Conservation (phyloP, 2,797 vertebrate species). For the Anomalospiza imberbis region DNA sequence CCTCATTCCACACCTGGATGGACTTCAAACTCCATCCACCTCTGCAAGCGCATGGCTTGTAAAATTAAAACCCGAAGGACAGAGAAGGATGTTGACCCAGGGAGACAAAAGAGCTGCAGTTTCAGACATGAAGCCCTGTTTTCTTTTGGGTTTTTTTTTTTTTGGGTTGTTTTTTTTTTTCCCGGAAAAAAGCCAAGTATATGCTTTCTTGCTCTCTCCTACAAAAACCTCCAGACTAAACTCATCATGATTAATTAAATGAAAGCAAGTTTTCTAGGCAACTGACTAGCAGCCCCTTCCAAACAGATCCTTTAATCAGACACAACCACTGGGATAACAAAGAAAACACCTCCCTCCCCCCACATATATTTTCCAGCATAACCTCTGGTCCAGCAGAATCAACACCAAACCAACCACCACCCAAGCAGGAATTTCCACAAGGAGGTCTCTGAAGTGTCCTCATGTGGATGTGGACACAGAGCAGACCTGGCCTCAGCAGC, state of each 20-base stretch:
- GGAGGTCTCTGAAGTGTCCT: not conserved
- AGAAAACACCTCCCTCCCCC: not conserved
- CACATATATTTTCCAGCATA: not conserved
- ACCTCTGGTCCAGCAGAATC: slow-evolving; percentile 10
- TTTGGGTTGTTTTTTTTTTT: not conserved
- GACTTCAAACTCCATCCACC: slow-evolving; percentile 40
- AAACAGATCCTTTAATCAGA: slow-evolving; percentile 44
- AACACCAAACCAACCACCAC: not conserved
- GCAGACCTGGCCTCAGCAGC: not conserved
- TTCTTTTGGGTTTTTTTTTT: too few species aligned
- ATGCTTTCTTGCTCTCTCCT: slow-evolving; percentile 33
- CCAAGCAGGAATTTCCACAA: not conserved
- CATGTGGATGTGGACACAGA: not conserved
- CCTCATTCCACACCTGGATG: slow-evolving; percentile 48
- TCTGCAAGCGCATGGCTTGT: slow-evolving; percentile 37
- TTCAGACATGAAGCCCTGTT: slow-evolving; percentile 23
- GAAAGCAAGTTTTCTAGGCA: slow-evolving; percentile 52
- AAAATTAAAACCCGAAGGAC: slow-evolving; percentile 59
- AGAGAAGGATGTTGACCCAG: slow-evolving; percentile 37
- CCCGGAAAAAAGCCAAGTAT: slow-evolving; percentile 28
- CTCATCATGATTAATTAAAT: slow-evolving; percentile 59
- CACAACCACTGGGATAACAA: slow-evolving; percentile 38
- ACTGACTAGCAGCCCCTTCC: slow-evolving; percentile 43
- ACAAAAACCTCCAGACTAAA: slow-evolving; percentile 63
- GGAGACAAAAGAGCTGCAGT: slow-evolving; percentile 65